phyloP scores from a whole-genome alignment of 2,113 vertebrate genomes.

The Cygnus buccinator region DNA sequence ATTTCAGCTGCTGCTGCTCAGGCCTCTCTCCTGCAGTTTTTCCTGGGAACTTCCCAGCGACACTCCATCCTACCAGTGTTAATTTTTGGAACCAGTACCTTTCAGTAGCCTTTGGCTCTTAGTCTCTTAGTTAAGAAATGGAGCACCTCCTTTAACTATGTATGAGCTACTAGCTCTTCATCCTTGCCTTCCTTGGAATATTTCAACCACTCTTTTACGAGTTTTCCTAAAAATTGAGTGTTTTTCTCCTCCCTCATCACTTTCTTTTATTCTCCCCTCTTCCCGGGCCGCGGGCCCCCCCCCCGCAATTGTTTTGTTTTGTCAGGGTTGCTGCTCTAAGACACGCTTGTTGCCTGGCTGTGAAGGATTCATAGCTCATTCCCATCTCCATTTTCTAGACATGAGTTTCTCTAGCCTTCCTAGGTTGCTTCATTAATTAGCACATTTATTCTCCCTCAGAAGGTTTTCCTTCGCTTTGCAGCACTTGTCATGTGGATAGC shows the following conservation, averaged over 20 bases:
- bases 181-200: background rate
- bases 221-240: rapidly evolving
- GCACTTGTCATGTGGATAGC: rapidly evolving
- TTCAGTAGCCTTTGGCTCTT: background rate
- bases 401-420: background rate
- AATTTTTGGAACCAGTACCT: background rate
- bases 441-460: background rate
- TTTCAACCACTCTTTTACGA: background rate
- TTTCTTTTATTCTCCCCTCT: background rate
- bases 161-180: background rate
- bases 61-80: rapidly evolving
- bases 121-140: background rate
- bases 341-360: rapidly evolving
- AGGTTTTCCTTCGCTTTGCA: background rate
- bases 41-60: background rate
- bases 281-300: no score
- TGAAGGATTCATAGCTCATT: background rate
- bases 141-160: background rate
- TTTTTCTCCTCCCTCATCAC: background rate
- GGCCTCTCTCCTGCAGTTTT: background rate
- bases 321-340: background rate
- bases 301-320: background rate
- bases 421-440: background rate
- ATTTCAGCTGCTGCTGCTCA: background rate
- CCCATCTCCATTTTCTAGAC: background rate